Base-by-base conservation (phyloP, 2,888 invertebrate genomes). In the Erebia aethiops region DNA sequence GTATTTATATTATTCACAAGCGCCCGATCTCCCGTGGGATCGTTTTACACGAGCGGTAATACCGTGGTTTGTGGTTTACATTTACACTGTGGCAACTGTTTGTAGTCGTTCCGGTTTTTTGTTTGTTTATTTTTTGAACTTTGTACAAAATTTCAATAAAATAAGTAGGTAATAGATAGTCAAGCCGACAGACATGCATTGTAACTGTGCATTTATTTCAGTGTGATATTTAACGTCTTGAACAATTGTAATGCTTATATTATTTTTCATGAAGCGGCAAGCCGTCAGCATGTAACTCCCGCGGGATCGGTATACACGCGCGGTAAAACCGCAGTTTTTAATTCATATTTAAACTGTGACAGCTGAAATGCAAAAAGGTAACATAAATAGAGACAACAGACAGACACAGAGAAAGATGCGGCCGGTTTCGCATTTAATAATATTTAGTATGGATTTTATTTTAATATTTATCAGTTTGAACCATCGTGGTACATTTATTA, bases 201-300 rank as follows among this genome's bases (percentile, higher is more conserved):
- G n/a, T n/a, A n/a, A n/a, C n/a, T n/a, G n/a, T 26, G 4, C 4
- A 66, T 26, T 21, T 10, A 18, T 57, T 64, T 56, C 66, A 57
- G 46, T 21, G 56, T n/a, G 21, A 56, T 66, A 66, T 66, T 66
- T 66, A 26, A 66, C 49, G n/a, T n/a, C 51, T 67, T 26, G 49
- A 67, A 58, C 49, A n/a, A 56, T 26, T 35, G 57, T 49, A 26
- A 16, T 46, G 11, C 3, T 26, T 65, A 58, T 67, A 58, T 67
- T 58, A 67, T 67, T n/a, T n/a, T n/a, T 67, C 67, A 67, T 58
- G 14, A 67, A 57, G 67, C 49, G 58, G 57, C 11, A 57, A 46
- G 11, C 3, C 46, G 46, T 18, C 14, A 21, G 65, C 16, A 49
- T 16, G 35, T 8, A 49, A 58, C 11, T 58, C 67, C 67, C 67